A percentile compares a stretch with the other conserved stretches of the same genome.
phyloP scores from a whole-genome alignment of 1,140 invertebrate genomes.

The Orius insidiosus region DNA sequence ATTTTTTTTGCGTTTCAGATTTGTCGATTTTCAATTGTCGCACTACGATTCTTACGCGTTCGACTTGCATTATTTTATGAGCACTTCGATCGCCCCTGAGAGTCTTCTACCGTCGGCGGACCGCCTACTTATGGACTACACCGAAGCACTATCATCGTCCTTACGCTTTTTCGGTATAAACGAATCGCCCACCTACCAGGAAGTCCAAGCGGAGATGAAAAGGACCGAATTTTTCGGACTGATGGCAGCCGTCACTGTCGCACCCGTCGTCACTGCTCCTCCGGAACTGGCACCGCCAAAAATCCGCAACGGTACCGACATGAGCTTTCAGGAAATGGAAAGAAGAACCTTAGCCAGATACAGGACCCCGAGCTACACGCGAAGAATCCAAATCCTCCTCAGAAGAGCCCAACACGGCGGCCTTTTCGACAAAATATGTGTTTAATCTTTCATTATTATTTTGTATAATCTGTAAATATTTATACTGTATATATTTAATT shows the following conservation, averaged over 20 bases:
- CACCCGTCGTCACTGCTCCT: constrained; percentile 5
- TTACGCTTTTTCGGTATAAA: not conserved
- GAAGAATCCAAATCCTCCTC: constrained; percentile 9
- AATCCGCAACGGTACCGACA: not conserved
- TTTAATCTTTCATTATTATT: no score
- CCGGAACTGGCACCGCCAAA: constrained; percentile 3
- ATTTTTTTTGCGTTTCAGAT: constrained; percentile 10
- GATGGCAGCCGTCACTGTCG: constrained; percentile 3
- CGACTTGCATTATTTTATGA: constrained; percentile 12
- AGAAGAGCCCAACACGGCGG: constrained; percentile 10
- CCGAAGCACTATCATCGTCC: not conserved
- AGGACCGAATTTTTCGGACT: constrained; percentile 10
- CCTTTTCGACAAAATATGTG: constrained; percentile 2
- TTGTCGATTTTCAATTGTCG: constrained; percentile 15
- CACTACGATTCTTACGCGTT: constrained; percentile 12
- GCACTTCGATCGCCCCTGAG: constrained; percentile 4
- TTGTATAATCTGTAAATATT: no score
- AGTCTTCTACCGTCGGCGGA: not conserved
- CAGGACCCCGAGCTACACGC: constrained; percentile 5
- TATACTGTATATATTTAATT: no score
- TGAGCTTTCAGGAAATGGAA: constrained; percentile 3
- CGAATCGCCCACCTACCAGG: not conserved
- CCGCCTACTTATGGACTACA: constrained; percentile 1
- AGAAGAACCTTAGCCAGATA: constrained; percentile 1
- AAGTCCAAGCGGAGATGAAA: constrained; percentile 7